phyloP scores from a whole-genome alignment of 2,888 invertebrate species.

The Hipparchia semele region DNA sequence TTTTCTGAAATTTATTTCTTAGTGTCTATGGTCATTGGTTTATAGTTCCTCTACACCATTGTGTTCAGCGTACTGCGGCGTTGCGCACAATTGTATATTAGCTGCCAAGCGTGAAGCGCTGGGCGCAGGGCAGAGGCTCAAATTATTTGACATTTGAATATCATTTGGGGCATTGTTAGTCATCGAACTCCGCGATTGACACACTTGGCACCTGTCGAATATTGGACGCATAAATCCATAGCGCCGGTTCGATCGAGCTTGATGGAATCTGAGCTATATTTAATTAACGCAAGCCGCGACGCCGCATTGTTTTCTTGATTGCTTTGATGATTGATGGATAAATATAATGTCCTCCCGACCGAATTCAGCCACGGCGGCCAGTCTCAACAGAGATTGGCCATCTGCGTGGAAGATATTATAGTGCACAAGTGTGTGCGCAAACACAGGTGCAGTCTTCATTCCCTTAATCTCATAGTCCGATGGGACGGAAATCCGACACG shows the following conservation, averaged over 20 bases:
- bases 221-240: constrained; percentile 83
- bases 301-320: constrained; percentile 76
- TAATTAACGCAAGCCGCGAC: constrained; percentile 75
- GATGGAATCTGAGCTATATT: constrained; percentile 82
- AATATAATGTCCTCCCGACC: not conserved
- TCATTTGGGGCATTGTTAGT: constrained; percentile 82
- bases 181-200: constrained; percentile 81
- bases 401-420: no score
- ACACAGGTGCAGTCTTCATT: no score
- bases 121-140: constrained; percentile 65
- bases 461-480: no score
- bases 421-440: no score
- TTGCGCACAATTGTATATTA: constrained; percentile 37
- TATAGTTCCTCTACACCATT: constrained; percentile 16
- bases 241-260: constrained; percentile 74
- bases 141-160: constrained; percentile 82
- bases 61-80: constrained; percentile 21
- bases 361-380: no score
- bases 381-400: no score
- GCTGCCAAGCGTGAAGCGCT: constrained; percentile 44
- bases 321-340: constrained; percentile 36
- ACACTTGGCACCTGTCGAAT: constrained; percentile 84
- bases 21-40: constrained; percentile 15
- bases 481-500: no score
- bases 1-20: constrained; percentile 1